Evolutionary conservation across 2,888 invertebrate genomes (phyloP).

Genomic region (Busseola fusca): DNA sequence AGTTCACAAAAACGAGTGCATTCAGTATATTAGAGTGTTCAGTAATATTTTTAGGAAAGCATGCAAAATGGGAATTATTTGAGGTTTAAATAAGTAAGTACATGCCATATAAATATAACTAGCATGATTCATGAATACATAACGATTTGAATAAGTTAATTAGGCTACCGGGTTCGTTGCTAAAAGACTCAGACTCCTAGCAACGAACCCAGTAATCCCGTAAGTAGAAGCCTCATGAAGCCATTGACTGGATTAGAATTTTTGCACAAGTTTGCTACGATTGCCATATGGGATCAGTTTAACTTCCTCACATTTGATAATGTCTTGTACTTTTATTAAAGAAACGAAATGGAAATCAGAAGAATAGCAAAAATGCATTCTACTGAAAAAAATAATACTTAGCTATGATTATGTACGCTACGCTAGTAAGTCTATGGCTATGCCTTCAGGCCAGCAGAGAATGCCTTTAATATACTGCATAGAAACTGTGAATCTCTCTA

Average conservation of each 20-base stretch:
- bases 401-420: too few relatives aligned
- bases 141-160: too few relatives aligned
- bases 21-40: background rate
- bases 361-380: background rate
- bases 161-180: background rate
- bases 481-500: too few relatives aligned
- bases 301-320: background rate
- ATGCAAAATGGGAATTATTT: background rate
- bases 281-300: background rate
- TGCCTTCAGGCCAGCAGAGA: background rate
- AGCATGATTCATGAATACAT: background rate
- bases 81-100: background rate
- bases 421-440: too few relatives aligned
- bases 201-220: background rate
- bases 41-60: background rate
- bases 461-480: background rate
- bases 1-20: background rate
- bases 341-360: background rate
- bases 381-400: background rate
- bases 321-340: background rate
- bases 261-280: background rate
- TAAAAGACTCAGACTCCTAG: background rate
- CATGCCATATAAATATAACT: background rate
- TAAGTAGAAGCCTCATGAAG: background rate
- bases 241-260: background rate